Evolutionary conservation across 2,888 invertebrate genomes (phyloP).

Genomic region (Diaprepes abbreviatus): DNA sequence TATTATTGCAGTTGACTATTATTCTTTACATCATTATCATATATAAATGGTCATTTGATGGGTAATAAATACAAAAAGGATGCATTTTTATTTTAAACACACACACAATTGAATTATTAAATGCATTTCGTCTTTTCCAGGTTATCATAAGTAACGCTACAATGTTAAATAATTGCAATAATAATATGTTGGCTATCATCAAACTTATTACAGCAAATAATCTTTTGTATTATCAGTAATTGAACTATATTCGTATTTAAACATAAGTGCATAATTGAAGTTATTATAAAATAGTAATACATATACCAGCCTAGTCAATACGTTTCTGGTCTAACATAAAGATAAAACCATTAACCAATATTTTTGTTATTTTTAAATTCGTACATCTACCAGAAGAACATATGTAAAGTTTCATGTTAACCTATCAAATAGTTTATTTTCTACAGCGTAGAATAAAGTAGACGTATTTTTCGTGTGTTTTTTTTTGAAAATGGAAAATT

Average conservation of each 20-base stretch:
- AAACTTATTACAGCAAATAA: constrained; percentile 4
- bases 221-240: neutral
- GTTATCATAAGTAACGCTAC: constrained; percentile 1
- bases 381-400: too few relatives aligned
- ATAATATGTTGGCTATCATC: neutral
- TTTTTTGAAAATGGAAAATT: too few relatives aligned
- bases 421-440: too few relatives aligned
- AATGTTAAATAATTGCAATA: neutral
- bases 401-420: too few relatives aligned
- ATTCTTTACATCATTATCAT: constrained; percentile 36
- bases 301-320: too few relatives aligned
- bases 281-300: neutral
- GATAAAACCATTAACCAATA: too few relatives aligned
- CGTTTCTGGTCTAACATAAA: too few relatives aligned
- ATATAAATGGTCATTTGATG: constrained; percentile 32
- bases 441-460: too few relatives aligned
- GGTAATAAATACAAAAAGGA: constrained; percentile 8
- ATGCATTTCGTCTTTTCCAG: constrained; percentile 4
- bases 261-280: neutral
- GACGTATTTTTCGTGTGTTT: too few relatives aligned
- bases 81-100: constrained; percentile 9
- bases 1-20: constrained; percentile 20
- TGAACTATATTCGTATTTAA: neutral
- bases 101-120: constrained; percentile 8
- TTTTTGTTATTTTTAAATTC: too few relatives aligned